Percentiles rank a stretch among this genome's conserved stretches.
Evolutionary conservation across 2,888 invertebrate species (phyloP).

Genomic region (Tigriopus californicus): DNA sequence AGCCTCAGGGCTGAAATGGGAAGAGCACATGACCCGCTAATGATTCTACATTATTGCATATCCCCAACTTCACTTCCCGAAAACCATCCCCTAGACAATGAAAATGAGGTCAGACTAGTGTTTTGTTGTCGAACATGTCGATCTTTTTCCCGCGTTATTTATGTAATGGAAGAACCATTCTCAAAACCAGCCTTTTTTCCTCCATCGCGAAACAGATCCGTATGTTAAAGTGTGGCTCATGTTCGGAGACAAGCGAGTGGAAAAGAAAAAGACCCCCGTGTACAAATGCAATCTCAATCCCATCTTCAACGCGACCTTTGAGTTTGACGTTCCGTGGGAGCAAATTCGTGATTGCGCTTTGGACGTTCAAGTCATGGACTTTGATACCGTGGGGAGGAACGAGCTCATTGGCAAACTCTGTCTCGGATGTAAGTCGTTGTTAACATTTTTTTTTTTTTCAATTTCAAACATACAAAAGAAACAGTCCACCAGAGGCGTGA

Average conservation of each 20-base stretch:
- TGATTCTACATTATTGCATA: no score
- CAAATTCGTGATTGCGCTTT: constrained; percentile 84
- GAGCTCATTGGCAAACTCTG: constrained; percentile 81
- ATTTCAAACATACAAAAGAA: no score
- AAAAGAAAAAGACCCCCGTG: constrained; percentile 86
- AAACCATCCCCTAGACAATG: no score
- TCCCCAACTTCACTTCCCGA: no score
- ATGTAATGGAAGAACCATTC: no score
- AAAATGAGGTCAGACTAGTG: no score
- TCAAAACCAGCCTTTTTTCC: constrained; percentile 12
- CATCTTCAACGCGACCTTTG: constrained; percentile 57
- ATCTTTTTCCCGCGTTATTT: no score
- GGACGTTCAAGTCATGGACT: constrained; percentile 90
- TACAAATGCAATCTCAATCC: constrained; percentile 87
- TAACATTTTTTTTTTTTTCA: no score
- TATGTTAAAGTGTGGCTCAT: constrained; percentile 97
- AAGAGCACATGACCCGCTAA: no score
- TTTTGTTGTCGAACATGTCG: no score
- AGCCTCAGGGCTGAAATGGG: no score
- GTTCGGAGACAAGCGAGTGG: constrained; percentile 80
- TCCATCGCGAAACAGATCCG: constrained; percentile 49
- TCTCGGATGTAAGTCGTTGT: constrained; percentile 65
- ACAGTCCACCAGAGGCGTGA: no score
- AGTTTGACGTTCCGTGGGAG: constrained; percentile 82
- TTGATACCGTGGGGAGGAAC: constrained; percentile 84